Conservation (phyloP, 2,888 invertebrate genomes). For the Ferrisia virgata region DNA sequence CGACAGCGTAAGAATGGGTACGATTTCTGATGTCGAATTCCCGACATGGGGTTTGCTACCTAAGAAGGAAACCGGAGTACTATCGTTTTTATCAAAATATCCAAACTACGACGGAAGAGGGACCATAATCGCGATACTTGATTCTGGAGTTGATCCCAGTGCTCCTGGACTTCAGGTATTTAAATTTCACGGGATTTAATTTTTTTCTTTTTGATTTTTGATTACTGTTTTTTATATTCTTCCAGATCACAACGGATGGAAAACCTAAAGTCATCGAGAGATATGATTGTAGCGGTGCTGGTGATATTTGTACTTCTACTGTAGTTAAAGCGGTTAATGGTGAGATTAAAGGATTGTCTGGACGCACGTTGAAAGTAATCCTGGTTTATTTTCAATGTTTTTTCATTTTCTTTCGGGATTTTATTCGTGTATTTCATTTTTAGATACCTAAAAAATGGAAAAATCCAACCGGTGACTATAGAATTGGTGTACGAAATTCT, state of each 20-base stretch:
- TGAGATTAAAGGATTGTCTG: conserved; percentile 77
- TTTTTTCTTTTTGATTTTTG: not conserved
- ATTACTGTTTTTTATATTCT: conserved; percentile 47
- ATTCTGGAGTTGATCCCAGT: conserved; percentile 96
- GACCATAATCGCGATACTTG: conserved; percentile 90
- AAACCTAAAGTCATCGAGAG: conserved; percentile 90
- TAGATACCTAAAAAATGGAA: conserved; percentile 79
- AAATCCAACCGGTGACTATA: conserved; percentile 80
- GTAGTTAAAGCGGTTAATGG: conserved; percentile 70
- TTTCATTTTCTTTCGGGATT: not conserved
- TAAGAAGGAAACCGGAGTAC: conserved; percentile 90
- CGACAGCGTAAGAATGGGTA: not conserved
- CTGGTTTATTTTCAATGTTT: not conserved
- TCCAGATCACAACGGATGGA: conserved; percentile 80
- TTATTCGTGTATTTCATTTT: not conserved
- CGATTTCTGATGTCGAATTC: conserved; percentile 57
- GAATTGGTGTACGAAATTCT: conserved; percentile 81
- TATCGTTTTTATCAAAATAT: conserved; percentile 81
- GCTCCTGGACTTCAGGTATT: conserved; percentile 88
- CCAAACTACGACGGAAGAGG: conserved; percentile 88
- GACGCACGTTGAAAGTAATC: conserved; percentile 78
- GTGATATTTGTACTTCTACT: conserved; percentile 89
- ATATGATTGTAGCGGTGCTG: conserved; percentile 93
- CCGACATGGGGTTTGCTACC: conserved; percentile 83
- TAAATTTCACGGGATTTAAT: not conserved